Evolutionary conservation across 2,113 vertebrate genomes (phyloP).

Genomic region (Pagrus major): DNA sequence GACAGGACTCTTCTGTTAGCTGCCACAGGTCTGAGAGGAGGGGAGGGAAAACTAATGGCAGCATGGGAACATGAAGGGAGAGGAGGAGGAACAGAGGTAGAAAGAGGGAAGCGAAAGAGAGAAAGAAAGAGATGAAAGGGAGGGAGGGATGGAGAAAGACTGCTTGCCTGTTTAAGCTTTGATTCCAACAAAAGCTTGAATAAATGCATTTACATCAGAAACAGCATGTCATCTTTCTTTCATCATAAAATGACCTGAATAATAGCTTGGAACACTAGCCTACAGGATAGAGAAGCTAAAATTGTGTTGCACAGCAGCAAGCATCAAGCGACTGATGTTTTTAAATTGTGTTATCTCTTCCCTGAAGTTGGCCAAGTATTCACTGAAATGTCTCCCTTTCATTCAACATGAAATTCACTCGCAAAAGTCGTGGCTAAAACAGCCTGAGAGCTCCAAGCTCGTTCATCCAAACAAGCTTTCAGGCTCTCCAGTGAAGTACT

Average conservation of each 20-base stretch:
- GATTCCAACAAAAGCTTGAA: conserved; percentile 38
- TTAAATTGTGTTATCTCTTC: neutral
- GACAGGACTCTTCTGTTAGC: conserved; percentile 50
- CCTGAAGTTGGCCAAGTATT: neutral
- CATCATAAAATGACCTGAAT: conserved; percentile 33
- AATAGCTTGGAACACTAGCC: neutral
- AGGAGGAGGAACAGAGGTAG: neutral
- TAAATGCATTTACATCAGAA: conserved; percentile 51
- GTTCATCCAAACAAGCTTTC: conserved; percentile 42
- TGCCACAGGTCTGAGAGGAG: conserved; percentile 42
- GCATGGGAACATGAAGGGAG: conserved; percentile 22
- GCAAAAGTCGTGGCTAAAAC: neutral
- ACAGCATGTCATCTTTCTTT: conserved; percentile 27
- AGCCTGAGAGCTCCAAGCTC: conserved; percentile 4
- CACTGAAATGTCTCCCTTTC: conserved; percentile 4
- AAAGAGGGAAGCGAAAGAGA: neutral
- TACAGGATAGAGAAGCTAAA: conserved; percentile 15
- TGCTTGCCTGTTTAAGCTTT: conserved; percentile 33
- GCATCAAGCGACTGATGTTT: conserved; percentile 13
- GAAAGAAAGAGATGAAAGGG: conserved; percentile 3
- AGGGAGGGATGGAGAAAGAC: neutral
- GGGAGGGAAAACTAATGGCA: conserved; percentile 40
- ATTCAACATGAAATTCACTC: conserved; percentile 26
- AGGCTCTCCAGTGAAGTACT: conserved; percentile 42
- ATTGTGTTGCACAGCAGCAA: conserved; percentile 15